Evolutionary conservation across 2,113 vertebrate species (phyloP).

Genomic region (Eolophus roseicapilla): DNA sequence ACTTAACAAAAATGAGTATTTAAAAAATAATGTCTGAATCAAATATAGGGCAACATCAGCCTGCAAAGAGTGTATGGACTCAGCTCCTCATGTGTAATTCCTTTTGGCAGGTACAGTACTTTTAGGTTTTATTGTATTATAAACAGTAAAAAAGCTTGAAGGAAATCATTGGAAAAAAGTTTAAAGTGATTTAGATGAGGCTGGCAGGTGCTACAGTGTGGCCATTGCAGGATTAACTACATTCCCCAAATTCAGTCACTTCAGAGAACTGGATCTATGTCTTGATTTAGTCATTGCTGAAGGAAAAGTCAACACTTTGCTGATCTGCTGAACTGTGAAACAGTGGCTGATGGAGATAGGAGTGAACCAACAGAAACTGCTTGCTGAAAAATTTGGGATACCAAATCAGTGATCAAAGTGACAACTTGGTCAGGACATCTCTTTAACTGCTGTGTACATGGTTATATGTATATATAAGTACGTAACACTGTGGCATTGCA

Average conservation of each 20-base stretch:
- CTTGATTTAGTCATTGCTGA: conserved; percentile 23
- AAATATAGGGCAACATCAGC: background rate
- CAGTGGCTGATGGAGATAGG: background rate
- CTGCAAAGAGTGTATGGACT: background rate
- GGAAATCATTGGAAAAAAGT: conserved; percentile 40
- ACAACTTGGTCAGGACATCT: background rate
- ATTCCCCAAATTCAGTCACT: conserved; percentile 29
- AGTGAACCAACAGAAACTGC: background rate
- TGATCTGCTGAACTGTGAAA: background rate
- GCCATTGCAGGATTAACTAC: conserved; percentile 17
- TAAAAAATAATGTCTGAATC: background rate
- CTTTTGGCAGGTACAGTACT: background rate
- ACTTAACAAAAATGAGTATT: background rate
- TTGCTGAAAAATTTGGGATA: background rate
- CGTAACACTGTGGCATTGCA: background rate
- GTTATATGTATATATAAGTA: background rate
- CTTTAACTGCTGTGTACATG: background rate
- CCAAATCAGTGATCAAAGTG: background rate
- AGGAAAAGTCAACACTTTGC: background rate
- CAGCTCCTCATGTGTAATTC: background rate
- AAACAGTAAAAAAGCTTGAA: conserved; percentile 43
- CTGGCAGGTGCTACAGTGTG: background rate
- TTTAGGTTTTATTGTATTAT: conserved; percentile 43
- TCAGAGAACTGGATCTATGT: background rate
- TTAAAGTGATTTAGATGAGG: conserved; percentile 45